These are phyloP conservation scores for Dromas ardeola DNA, from an alignment of 2,113 vertebrate species.

Conservation along the genomic window DNA sequence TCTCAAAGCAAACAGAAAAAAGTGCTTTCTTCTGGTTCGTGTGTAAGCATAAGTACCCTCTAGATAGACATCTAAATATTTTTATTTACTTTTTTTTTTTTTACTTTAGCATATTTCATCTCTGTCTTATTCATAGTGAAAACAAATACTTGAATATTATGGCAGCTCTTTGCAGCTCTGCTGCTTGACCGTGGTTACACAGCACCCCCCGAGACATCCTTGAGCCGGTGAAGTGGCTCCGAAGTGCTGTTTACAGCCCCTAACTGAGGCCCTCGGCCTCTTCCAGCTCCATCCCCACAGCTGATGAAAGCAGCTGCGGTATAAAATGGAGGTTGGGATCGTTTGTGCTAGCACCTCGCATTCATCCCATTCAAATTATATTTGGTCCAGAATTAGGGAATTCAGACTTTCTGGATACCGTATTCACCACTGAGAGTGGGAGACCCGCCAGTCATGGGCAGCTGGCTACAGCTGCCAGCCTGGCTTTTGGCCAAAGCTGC, in stretches of 20 bases:
- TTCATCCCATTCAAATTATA: background rate
- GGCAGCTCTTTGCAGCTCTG: background rate
- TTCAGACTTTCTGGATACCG: background rate
- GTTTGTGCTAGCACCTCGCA: background rate
- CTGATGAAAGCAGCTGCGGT: background rate
- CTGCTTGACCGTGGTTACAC: background rate
- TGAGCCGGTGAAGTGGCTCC: background rate
- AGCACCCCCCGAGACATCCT: background rate
- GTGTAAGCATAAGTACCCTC: background rate
- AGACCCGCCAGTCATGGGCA: background rate
- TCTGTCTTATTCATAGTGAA: background rate
- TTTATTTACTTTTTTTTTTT: background rate
- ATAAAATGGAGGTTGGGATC: background rate
- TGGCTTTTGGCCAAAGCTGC: background rate
- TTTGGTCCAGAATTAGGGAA: background rate
- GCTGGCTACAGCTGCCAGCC: background rate
- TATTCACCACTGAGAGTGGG: background rate
- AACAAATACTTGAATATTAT: background rate
- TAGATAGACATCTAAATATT: background rate
- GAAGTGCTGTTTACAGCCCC: conserved; percentile 9
- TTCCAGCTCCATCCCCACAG: background rate
- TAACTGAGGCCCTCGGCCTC: background rate
- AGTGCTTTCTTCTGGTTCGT: background rate
- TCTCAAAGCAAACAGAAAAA: background rate
- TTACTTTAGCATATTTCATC: background rate